Evolutionary conservation across 2,113 vertebrate species (phyloP).

Genomic region (Epinephelus cyanopodus): DNA sequence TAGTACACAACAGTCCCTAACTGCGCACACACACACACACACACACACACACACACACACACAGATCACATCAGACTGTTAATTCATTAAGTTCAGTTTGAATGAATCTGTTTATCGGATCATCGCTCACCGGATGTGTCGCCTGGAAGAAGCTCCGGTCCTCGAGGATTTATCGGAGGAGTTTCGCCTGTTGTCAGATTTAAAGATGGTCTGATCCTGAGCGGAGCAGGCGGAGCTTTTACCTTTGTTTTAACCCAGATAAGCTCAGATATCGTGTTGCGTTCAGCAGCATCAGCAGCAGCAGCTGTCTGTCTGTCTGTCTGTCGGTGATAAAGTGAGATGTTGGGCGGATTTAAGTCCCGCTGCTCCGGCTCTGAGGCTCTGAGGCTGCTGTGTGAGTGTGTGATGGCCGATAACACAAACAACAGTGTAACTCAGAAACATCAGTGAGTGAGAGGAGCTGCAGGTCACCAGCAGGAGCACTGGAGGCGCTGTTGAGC

Average conservation of each 20-base stretch:
- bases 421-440: neutral
- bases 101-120: fast-evolving
- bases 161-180: neutral
- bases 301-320: neutral
- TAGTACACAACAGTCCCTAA: too few species aligned
- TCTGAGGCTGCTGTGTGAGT: neutral
- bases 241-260: neutral
- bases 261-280: constrained; percentile 52
- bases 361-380: neutral
- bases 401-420: neutral
- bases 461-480: constrained; percentile 35
- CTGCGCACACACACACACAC: too few species aligned
- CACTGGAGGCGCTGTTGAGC: constrained; percentile 53
- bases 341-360: neutral
- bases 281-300: constrained; percentile 4
- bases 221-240: neutral
- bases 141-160: neutral
- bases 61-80: too few species aligned
- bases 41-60: too few species aligned
- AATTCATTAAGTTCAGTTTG: neutral
- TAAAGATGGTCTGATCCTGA: too few species aligned
- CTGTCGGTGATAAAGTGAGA: neutral
- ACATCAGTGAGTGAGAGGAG: too few species aligned
- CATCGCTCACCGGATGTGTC: neutral
- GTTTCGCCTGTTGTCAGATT: too few species aligned